Percentiles rank a stretch among this genome's conserved stretches.
Conservation (phyloP, 2,113 vertebrate species). For the Urocitellus parryii region DNA sequence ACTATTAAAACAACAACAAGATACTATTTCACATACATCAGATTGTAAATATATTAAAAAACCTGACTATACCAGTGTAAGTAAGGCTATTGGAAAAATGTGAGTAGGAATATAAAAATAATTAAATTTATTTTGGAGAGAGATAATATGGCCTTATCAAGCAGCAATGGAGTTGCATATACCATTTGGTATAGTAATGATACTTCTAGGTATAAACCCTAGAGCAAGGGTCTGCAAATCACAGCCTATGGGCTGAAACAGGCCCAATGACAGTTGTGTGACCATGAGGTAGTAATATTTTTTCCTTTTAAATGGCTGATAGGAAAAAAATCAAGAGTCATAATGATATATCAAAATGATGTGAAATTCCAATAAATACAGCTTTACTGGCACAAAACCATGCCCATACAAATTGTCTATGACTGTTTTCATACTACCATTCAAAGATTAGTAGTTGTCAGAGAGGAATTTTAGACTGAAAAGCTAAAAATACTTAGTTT, state of each 20-base stretch:
- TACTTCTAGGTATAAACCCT: neutral
- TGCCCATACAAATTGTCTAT: neutral
- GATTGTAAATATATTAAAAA: neutral
- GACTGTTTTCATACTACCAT: neutral
- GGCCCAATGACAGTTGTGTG: neutral
- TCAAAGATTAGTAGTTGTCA: neutral
- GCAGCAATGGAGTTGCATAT: neutral
- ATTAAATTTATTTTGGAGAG: neutral
- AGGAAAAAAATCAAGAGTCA: neutral
- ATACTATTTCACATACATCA: neutral
- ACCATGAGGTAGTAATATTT: neutral
- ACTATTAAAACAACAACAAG: conserved; percentile 39
- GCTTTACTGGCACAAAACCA: no score
- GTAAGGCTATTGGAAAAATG: neutral
- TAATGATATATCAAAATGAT: conserved; percentile 8
- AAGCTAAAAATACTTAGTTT: neutral
- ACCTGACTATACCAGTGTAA: neutral
- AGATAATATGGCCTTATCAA: neutral
- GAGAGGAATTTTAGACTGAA: neutral
- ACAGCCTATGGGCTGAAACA: neutral
- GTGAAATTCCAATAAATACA: conserved; percentile 15
- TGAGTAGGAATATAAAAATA: neutral
- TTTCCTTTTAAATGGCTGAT: neutral
- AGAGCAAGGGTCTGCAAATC: neutral
- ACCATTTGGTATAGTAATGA: neutral